phyloP scores from a whole-genome alignment of 2,113 vertebrate species.

The Polypterus bichir region DNA sequence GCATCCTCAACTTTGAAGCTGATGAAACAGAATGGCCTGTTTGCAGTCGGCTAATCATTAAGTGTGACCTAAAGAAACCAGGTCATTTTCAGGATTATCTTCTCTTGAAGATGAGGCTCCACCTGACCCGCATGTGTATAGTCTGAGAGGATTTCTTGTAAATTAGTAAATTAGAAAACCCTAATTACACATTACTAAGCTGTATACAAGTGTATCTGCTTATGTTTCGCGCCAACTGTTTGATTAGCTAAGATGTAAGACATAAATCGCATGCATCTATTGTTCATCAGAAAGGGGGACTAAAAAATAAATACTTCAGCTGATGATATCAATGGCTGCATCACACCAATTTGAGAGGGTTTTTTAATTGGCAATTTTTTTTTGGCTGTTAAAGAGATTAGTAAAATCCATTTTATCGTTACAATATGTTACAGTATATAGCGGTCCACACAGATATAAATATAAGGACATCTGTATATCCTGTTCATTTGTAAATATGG shows the following conservation, averaged over 20 bases:
- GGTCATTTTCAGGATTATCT: constrained; percentile 40
- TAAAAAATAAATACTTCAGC: no score
- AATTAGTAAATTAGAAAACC: constrained; percentile 71
- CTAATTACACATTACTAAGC: constrained; percentile 59
- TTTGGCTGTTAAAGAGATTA: no score
- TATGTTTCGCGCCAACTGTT: constrained; percentile 38
- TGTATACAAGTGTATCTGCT: constrained; percentile 44
- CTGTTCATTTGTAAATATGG: no score
- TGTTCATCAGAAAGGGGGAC: no score
- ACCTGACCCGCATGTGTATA: constrained; percentile 28
- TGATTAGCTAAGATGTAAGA: constrained; percentile 29
- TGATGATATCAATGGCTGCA: no score
- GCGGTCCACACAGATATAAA: no score
- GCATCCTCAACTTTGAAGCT: neutral
- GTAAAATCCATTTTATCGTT: no score
- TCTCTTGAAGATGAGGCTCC: constrained; percentile 16
- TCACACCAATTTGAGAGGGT: no score
- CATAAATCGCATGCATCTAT: neutral
- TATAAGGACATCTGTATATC: no score
- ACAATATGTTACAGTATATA: no score
- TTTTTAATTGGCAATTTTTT: no score
- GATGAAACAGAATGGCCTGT: constrained; percentile 19
- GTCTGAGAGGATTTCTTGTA: constrained; percentile 48
- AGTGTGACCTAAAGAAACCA: constrained; percentile 38
- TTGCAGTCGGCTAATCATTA: constrained; percentile 31